Conservation (phyloP, 1,140 invertebrate genomes). For the Nephila pilipes region DNA sequence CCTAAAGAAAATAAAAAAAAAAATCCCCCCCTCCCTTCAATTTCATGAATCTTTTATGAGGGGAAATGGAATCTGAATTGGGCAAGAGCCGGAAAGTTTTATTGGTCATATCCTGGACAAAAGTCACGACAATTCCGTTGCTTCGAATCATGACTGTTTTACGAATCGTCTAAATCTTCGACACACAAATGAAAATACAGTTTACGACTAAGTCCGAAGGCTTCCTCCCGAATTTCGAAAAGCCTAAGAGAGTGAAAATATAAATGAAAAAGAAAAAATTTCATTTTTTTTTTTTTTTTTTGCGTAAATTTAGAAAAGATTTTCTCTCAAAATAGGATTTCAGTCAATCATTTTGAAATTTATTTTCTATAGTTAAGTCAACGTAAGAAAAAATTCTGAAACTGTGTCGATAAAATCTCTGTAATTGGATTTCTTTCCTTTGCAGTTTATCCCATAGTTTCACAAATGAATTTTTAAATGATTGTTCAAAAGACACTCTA, state of each 20-base stretch:
- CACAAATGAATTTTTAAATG: too few species aligned
- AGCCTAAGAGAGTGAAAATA: not conserved
- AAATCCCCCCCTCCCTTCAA: constrained; percentile 7
- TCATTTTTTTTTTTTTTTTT: not conserved
- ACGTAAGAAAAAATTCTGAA: too few species aligned
- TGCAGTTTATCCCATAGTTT: too few species aligned
- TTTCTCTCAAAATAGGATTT: not conserved
- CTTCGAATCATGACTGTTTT: constrained; percentile 60
- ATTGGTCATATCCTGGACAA: constrained; percentile 57
- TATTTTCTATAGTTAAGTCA: not conserved
- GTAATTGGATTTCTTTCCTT: too few species aligned
- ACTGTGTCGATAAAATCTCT: too few species aligned
- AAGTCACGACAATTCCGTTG: constrained; percentile 51
- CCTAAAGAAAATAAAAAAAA: constrained; percentile 1
- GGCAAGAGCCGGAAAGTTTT: constrained; percentile 63
- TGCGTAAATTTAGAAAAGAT: not conserved
- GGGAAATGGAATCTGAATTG: constrained; percentile 64
- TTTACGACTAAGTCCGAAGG: constrained; percentile 37
- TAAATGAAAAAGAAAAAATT: not conserved
- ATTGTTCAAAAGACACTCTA: too few species aligned
- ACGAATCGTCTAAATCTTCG: constrained; percentile 40
- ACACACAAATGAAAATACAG: constrained; percentile 49
- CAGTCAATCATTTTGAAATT: not conserved
- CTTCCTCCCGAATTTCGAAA: constrained; percentile 30
- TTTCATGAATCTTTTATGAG: constrained; percentile 67